Evolutionary conservation across 2,888 invertebrate species (phyloP).

Genomic region (Tryphoninae sp.): DNA sequence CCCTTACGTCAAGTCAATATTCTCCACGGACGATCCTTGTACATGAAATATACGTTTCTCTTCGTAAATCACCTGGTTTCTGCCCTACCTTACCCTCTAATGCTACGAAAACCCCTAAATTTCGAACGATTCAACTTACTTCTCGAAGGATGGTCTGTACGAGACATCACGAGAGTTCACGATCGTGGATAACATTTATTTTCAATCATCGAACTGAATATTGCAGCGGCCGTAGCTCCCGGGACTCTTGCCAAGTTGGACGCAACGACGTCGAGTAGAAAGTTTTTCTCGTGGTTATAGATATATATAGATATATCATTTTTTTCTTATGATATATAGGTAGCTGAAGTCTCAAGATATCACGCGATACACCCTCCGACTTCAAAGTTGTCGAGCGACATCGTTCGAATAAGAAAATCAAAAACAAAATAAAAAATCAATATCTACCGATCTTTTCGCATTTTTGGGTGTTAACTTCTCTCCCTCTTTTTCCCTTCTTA

Average conservation of each 20-base stretch:
- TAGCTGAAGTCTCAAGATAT: neutral
- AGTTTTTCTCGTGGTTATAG: constrained; percentile 32
- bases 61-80: constrained; percentile 12
- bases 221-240: constrained; percentile 27
- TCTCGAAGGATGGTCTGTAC: neutral
- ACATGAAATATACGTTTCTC: neutral
- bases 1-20: constrained; percentile 21
- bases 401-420: constrained; percentile 16
- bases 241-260: constrained; percentile 53
- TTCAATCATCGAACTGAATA: constrained; percentile 56
- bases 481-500: neutral
- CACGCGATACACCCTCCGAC: constrained; percentile 4
- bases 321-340: neutral
- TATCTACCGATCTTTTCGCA: neutral
- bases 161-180: constrained; percentile 12
- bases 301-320: neutral
- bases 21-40: constrained; percentile 1
- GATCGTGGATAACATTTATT: constrained; percentile 52
- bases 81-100: neutral
- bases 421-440: neutral
- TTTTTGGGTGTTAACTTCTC: constrained; percentile 2
- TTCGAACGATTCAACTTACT: constrained; percentile 8
- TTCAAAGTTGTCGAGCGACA: constrained; percentile 32
- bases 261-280: constrained; percentile 38
- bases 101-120: neutral